These are phyloP conservation scores for Xiphorhynchus elegans DNA, from an alignment of 2,113 vertebrate species.

Conservation along the genomic window DNA sequence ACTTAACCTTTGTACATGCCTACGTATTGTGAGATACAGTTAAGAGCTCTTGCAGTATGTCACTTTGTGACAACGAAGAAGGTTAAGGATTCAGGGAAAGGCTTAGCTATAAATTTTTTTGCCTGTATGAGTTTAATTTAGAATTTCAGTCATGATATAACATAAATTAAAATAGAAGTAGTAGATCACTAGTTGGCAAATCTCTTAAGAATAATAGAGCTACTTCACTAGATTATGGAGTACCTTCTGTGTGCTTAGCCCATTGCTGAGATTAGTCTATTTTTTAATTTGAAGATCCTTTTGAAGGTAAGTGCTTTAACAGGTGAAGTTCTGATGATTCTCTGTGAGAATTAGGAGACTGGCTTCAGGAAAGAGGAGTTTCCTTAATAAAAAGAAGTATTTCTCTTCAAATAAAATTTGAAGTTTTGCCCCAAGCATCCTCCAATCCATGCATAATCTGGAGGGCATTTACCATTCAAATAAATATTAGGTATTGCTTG, in stretches of 20 bases:
- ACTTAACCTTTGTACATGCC: neutral
- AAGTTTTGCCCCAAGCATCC: neutral
- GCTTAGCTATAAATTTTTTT: conserved; percentile 7
- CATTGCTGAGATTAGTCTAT: neutral
- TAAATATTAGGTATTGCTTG: neutral
- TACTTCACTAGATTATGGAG: neutral
- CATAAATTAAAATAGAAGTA: conserved; percentile 37
- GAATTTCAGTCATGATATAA: conserved; percentile 4
- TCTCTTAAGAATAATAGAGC: neutral
- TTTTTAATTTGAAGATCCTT: neutral
- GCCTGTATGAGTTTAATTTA: conserved; percentile 38
- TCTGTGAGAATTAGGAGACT: neutral
- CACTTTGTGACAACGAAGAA: neutral
- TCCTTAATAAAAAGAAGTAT: neutral
- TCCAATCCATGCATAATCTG: neutral
- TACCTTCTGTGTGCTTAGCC: neutral
- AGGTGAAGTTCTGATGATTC: neutral
- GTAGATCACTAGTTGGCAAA: neutral
- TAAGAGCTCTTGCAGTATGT: neutral
- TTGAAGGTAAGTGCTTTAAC: neutral
- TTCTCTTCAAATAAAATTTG: neutral
- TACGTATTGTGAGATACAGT: neutral
- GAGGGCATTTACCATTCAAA: neutral
- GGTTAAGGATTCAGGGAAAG: conserved; percentile 1
- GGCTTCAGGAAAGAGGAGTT: neutral